Base-by-base conservation (phyloP, 1,140 invertebrate genomes). In the Drosophila leontia region DNA sequence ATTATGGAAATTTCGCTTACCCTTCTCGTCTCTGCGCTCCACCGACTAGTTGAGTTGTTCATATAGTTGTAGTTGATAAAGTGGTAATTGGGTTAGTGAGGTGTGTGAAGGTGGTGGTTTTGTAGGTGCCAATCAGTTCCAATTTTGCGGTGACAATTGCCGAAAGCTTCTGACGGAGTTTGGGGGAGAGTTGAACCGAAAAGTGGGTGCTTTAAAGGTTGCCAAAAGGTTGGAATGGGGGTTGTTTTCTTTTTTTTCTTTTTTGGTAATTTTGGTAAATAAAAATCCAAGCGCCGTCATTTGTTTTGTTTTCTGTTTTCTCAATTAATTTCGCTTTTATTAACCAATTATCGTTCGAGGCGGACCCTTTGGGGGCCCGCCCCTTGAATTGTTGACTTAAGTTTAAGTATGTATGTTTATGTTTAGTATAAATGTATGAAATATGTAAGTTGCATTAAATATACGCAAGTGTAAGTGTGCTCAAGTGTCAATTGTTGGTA, bases 361-460 rank as follows among this genome's bases (percentile, higher is more conserved):
- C 65, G 42, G 62, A 45, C 62, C 62, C 57, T 74, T 82, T 58
- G 39, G 42, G 60, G 72, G 63, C 57, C 67, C 61, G 72, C 35
- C 67, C n/a, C 74, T 78, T 85, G 81, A 69, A 69, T 78, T 91
- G 81, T 86, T 71, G 69, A 86, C 75, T 91, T 91, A 91, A 80
- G 82, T 78, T 59, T 72, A 72, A 72, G 69, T 72, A 72, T 72
- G 69, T 72, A 72, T 72, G 69, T 72, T 72, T 72, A 72, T 70
- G 67, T 75, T 88, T 80, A 87, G 85, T 90, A 90, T 91, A 91
- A 91, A 84, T 90, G 78, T 91, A 91, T 91, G 88, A 88, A 91
- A 80, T 84, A 82, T 86, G 84, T 82, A 79, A 76, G 79, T 75
- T 86, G 70, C 80, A 69, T 82, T 64, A 72, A 63, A 67, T 76